Percentiles rank a stretch among this genome's conserved stretches.
Evolutionary conservation across 2,797 vertebrate genomes (phyloP).

Genomic region (Hydrophis major): DNA sequence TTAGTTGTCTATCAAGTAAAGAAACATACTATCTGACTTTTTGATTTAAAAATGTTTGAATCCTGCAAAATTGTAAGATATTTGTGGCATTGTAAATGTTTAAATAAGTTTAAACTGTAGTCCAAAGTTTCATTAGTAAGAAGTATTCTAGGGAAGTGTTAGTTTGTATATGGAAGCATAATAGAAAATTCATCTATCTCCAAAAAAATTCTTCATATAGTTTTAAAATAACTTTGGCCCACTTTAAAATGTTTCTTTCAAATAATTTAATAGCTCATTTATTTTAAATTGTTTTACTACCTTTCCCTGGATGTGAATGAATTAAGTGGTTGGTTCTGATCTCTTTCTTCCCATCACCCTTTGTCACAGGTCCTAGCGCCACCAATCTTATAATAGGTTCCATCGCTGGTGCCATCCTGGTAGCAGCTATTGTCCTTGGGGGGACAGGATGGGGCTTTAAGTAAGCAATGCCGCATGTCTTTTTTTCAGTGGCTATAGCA

Average conservation of each 20-base stretch:
- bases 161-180: conserved; percentile 7
- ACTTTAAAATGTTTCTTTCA: conserved; percentile 32
- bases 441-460: conserved; percentile 99
- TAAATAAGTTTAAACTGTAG: conserved; percentile 36
- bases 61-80: not conserved
- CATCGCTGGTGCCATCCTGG: conserved; percentile 99
- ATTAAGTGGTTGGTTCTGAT: conserved; percentile 81
- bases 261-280: conserved; percentile 47
- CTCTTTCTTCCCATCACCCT: conserved; percentile 86
- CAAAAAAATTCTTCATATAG: not conserved
- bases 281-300: conserved; percentile 51
- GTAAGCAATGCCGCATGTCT: conserved; percentile 98
- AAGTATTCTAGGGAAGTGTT: conserved; percentile 26
- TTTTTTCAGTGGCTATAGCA: conserved; percentile 85
- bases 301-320: conserved; percentile 64
- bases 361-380: conserved; percentile 99
- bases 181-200: not conserved
- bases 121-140: conserved; percentile 26
- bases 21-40: not conserved
- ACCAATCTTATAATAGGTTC: conserved; percentile 99
- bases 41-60: conserved; percentile 12
- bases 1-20: not conserved
- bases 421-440: conserved; percentile 99
- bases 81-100: conserved; percentile 17
- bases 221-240: conserved; percentile 43